These are phyloP conservation scores for Phytoseiulus persimilis DNA, from an alignment of 2,888 invertebrate species.

Conservation along the genomic window DNA sequence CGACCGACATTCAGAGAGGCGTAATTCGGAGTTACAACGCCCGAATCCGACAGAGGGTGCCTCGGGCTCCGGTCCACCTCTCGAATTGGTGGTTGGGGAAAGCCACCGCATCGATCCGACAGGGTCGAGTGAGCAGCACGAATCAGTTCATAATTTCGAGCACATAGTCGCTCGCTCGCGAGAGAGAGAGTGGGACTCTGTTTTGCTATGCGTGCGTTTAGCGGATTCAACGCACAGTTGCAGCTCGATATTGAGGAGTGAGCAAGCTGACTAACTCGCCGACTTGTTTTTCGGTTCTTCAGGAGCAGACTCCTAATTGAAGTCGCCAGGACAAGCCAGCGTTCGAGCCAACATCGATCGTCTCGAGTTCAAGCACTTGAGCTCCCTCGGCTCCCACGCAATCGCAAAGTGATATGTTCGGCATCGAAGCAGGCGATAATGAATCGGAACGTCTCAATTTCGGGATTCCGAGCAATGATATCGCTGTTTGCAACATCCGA, in stretches of 20 bases:
- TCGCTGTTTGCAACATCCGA: neutral
- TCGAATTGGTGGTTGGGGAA: neutral
- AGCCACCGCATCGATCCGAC: neutral
- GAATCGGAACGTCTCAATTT: neutral
- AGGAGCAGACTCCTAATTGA: neutral
- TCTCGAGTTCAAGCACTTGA: neutral
- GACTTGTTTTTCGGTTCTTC: neutral
- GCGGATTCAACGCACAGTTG: neutral
- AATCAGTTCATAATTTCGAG: conserved; percentile 5
- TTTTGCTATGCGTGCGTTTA: neutral
- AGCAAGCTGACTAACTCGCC: neutral
- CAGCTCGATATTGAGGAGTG: neutral
- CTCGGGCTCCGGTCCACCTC: no score
- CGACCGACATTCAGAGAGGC: conserved; percentile 11
- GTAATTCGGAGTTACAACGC: conserved; percentile 37
- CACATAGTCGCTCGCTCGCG: neutral
- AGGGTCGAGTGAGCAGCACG: neutral
- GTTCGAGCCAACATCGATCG: neutral
- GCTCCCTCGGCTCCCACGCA: neutral
- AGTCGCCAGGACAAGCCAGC: neutral
- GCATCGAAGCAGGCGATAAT: neutral
- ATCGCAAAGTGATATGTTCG: neutral
- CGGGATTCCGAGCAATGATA: neutral
- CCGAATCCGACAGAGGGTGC: conserved; percentile 21
- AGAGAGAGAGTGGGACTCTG: neutral